Evolutionary conservation across 2,113 vertebrate genomes (phyloP), one percentile per base, ranked within the genome.

Genomic region (Neomonachus schauinslandi): DNA sequence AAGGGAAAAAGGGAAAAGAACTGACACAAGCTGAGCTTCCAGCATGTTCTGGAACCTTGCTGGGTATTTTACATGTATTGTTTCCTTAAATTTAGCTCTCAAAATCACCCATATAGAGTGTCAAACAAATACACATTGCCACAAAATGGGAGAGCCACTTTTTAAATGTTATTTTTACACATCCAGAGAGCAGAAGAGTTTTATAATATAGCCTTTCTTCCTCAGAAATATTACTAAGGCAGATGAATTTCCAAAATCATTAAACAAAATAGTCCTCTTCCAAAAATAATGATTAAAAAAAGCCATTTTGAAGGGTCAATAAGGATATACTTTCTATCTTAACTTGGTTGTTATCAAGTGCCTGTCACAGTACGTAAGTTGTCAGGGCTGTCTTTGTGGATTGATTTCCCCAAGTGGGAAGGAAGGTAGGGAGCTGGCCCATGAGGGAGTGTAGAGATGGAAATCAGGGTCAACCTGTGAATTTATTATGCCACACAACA

Each of bases 201-300:
- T 69, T 87, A 36, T 82, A 86, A 81, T 71, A 83, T 95, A 88
- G 31, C 31, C 18, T 49, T 74, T 55, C 31, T 96, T 39, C 31
- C 12, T 72, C 51, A 88, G 76, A 96, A 81, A 95, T 84, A 51
- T 83, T 65, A 81, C 63, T 42, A 74, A 88, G 59, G 42, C 49
- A 87, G 88, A 51, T 57, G 53, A 91, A 82, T 59, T 88, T 39
- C 19, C 6, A 33, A 86, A 82, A 67, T 91, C 80, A 69, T 69
- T 55, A 36, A 69, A 90, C 74, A 24, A 36, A 93, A 63, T 5
- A 3, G 4, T 57, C 24, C 16, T 88, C 7, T 84, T 59, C 24
- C 49, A 28, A 85, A 89, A 94, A 71, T 77, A 65, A 74, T 10
- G 76, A 22, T 88, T 49, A 39, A 11, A 49, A 87, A 87, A 90